Base-by-base conservation (phyloP, 2,888 invertebrate species). In the Leptura quadrifasciata region DNA sequence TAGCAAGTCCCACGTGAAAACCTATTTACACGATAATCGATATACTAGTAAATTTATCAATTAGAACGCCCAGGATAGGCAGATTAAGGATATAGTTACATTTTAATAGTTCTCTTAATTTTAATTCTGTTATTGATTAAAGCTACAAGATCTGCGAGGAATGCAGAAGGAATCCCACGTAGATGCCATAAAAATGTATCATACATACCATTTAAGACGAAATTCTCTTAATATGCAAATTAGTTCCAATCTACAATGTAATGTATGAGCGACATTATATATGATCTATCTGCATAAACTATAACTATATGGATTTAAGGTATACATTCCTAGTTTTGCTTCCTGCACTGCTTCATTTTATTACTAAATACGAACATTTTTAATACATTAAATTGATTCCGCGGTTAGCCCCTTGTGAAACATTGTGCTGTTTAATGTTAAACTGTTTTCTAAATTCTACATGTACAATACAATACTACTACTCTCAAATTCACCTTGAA, bases 1-100 rank as follows among this genome's bases (percentile, higher is more conserved):
- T 47, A 35, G 31, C 60, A 61, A n/a, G 52, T 58, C 76, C 76
- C 57, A 76, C 76, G 52, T 21, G 52, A 72, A 72, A 67, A 76
- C 68, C 72, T 54, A 57, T 72, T 75, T 20, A 63, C 60, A 24
- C 60, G 35, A 70, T 70, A 39, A 70, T 60, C 70, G 70, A 60
- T 60, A 57, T 18, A 12, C 35, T 21, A 54, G 54, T 20, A 17
- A 39, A 54, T 67, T 67, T 31, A 55, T 69, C 57, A 31, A 55
- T 17, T 35, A 18, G 35, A 35, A 57, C 65, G 65, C 65, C 39
- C 15, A 39, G 39, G 64, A 20, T 39, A 52, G n/a, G 21, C 6
- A n/a, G 27, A 61, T 61, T 61, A 61, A 35, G 17, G 17, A 31
- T 10, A 10, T 12, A 2, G 20, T 21, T 57, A 20, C 12, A 12